Evolutionary conservation across 37 sponge, comb jelly and placozoan genomes (phyloP), one percentile per base, ranked within the genome.

Genomic region (Bolinopsis microptera): DNA sequence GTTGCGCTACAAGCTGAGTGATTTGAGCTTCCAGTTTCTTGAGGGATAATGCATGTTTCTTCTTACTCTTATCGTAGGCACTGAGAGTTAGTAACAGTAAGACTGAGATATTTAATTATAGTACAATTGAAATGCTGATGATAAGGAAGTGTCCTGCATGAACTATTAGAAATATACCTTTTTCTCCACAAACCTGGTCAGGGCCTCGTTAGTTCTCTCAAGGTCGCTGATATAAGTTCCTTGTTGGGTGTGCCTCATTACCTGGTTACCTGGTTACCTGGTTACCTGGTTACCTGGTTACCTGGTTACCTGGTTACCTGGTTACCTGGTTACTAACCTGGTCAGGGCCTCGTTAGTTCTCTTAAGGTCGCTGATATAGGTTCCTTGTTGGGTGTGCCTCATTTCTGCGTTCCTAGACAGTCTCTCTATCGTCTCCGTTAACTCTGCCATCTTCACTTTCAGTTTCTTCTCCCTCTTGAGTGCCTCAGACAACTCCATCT

Each of bases 21-120:
- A 82, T 82, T 30, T 82, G 83, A 23, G 83, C 83, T 82, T 82
- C 83, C 83, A 82, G 31, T 36, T 82, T 82, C 83, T 82, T 82
- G 8, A 82, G 38, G 24, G 83, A 82, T 23, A 82, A 36, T 32
- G 83, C 83, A 36, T 82, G 83, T 36, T 82, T 82, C 38, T 82
- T 82, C 83, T 82, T 82, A 23, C 83, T 82, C 38, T 82, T 82
- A 35, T 82, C 83, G 83, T 82, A 82, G 8, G 83, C 83, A 32
- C 83, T 82, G 83, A 23, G 35, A 23, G 75, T n/a, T 30, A 24
- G 18, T 67, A 67, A n/a, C n/a, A n/a, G n/a, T n/a, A n/a, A n/a
- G n/a, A n/a, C n/a, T n/a, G n/a, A n/a, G n/a, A n/a, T n/a, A n/a
- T n/a, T n/a, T n/a, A n/a, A n/a, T n/a, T n/a, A n/a, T n/a, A n/a